Base-by-base conservation (phyloP, 2,888 invertebrate genomes). In the Melanotus villosus region DNA sequence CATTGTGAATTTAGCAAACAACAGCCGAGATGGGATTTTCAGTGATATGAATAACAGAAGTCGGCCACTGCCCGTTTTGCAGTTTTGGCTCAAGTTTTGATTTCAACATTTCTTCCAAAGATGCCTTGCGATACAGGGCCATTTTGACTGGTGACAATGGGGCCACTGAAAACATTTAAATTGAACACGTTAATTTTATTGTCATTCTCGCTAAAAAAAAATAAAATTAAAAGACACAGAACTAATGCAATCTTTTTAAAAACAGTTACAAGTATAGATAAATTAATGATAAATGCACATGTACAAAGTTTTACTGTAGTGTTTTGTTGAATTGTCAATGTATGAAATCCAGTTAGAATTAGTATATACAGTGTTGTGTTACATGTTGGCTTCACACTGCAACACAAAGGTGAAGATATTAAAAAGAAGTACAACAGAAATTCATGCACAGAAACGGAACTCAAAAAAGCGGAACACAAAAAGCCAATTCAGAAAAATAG, bases 11-110 rank as follows among this genome's bases (percentile, higher is more conserved):
- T 89, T 91, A 92, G 86, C 92, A 92, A 80, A 89, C 91, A 76
- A 92, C 90, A 50, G 91, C 92, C 78, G 92, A 91, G 84, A 93
- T 92, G 62, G 93, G 93, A 83, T 92, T 93, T 86, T 92, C 92
- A 67, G 92, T 93, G 85, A 92, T 93, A 85, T 90, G 90, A 82
- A 93, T 92, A 80, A 90, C 89, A 72, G 91, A 89, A 78, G 90
- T 88, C 78, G 79, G 84, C 85, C 84, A 86, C 86, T 80, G 86
- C 87, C 82, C 88, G 79, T 78, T 85, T 82, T 83, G 71, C 62
- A 71, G 26, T 57, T 71, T 77, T 65, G 71, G 77, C 30, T 82
- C 78, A 73, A 84, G 75, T 75, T 85, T 84, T 71, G 83, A 79
- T 76, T 83, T 84, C 78, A 85, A 85, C 78, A 88, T 84, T 81